phyloP scores from a whole-genome alignment of 1,140 invertebrate genomes.

The Tetramorium alpestre region DNA sequence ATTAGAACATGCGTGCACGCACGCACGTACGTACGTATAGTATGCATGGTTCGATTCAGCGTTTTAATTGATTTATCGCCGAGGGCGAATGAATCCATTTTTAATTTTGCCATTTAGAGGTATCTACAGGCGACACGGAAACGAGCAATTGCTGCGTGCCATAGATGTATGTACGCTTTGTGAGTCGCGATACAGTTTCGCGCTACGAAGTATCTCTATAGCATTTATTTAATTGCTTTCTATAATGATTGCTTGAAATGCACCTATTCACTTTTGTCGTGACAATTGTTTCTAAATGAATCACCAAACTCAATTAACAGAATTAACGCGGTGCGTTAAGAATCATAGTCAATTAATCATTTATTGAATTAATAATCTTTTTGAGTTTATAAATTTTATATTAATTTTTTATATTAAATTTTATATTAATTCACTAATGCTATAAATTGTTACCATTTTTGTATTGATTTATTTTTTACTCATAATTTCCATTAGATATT shows the following conservation, averaged over 20 bases:
- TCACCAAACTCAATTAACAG: background rate
- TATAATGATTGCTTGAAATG: conserved; percentile 24
- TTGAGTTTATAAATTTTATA: background rate
- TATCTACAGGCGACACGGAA: conserved; percentile 14
- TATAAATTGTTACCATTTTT: background rate
- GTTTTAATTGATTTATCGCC: conserved; percentile 66
- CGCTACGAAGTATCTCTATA: conserved; percentile 15
- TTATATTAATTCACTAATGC: background rate
- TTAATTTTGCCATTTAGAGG: conserved; percentile 71
- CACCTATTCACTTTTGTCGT: background rate
- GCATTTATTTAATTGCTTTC: conserved; percentile 31
- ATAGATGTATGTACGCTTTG: conserved; percentile 42
- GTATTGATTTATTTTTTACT: background rate
- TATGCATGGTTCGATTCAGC: conserved; percentile 15
- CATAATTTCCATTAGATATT: background rate
- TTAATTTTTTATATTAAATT: background rate
- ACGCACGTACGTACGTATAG: conserved; percentile 4
- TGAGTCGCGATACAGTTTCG: background rate
- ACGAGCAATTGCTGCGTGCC: conserved; percentile 45
- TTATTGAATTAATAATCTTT: background rate
- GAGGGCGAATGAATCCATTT: conserved; percentile 59
- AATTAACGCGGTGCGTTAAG: background rate
- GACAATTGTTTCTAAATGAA: background rate
- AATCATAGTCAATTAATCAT: background rate
- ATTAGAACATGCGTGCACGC: conserved; percentile 45